A percentile compares a stretch with the other conserved stretches of the same genome.
Evolutionary conservation across 1,140 invertebrate genomes (phyloP).

Genomic region (Hirudo medicinalis): DNA sequence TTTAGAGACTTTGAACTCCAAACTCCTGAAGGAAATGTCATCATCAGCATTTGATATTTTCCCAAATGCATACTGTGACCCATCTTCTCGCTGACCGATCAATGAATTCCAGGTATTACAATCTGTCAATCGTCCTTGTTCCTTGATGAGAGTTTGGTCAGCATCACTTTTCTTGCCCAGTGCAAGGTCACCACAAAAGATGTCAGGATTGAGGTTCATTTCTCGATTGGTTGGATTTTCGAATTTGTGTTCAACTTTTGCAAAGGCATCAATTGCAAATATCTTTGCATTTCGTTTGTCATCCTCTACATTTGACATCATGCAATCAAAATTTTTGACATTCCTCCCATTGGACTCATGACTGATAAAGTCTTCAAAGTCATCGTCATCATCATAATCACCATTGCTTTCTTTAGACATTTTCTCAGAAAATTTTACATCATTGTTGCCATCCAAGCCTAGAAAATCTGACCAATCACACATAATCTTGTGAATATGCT

Average conservation of each 20-base stretch:
- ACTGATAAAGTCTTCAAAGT: slow-evolving; percentile 28
- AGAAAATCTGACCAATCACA: neutral
- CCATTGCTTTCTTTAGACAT: slow-evolving; percentile 22
- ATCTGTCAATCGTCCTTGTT: neutral
- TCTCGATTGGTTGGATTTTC: slow-evolving; percentile 1
- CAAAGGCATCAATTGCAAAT: neutral
- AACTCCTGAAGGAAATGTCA: slow-evolving; percentile 34
- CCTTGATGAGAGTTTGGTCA: neutral
- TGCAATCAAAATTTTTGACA: neutral
- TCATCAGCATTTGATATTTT: slow-evolving; percentile 26
- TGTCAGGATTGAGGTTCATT: neutral
- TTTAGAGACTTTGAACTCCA: slow-evolving; percentile 29
- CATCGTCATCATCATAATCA: slow-evolving; percentile 36
- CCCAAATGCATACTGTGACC: neutral
- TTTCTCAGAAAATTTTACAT: too few species aligned
- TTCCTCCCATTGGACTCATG: neutral
- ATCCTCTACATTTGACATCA: neutral
- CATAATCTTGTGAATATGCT: neutral
- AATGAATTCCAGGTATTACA: neutral
- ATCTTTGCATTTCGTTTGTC: neutral
- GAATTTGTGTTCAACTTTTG: neutral
- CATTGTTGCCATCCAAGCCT: too few species aligned
- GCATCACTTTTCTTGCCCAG: neutral
- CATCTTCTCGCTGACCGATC: neutral
- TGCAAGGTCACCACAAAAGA: neutral